phyloP scores from a whole-genome alignment of 2,113 vertebrate genomes.

The Mesitornis unicolor region DNA sequence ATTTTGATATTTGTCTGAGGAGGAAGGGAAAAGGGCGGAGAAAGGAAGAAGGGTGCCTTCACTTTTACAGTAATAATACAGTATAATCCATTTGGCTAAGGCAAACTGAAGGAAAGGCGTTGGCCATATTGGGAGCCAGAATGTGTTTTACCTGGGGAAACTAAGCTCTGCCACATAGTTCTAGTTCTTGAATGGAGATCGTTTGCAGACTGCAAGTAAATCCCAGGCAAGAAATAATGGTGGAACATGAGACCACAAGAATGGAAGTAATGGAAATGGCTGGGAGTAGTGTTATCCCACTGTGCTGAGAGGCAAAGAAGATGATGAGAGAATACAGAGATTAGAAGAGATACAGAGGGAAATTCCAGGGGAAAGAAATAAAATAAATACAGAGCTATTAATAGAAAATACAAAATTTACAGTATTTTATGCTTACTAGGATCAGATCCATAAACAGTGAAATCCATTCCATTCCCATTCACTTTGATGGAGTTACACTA shows the following conservation, averaged over 20 bases:
- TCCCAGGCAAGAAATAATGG: neutral
- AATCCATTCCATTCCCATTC: neutral
- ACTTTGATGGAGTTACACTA: neutral
- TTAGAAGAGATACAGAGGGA: neutral
- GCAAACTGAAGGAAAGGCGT: neutral
- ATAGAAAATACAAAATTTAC: neutral
- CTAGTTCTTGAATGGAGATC: neutral
- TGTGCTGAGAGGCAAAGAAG: neutral
- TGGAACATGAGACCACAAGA: neutral
- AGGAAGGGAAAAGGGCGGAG: neutral
- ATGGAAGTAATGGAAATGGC: neutral
- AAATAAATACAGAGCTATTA: neutral
- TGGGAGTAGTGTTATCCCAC: neutral
- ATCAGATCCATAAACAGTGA: neutral
- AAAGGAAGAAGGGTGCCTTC: neutral
- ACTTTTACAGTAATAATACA: neutral
- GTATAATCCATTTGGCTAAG: neutral
- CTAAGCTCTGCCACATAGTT: neutral
- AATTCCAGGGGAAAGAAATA: neutral
- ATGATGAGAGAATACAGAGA: neutral
- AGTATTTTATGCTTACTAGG: neutral
- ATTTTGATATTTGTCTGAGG: neutral
- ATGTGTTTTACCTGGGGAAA: neutral
- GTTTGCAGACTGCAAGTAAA: neutral
- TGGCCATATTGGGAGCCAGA: neutral